Evolutionary conservation across 2,888 invertebrate species (phyloP).

Genomic region (Rhogogaster chlorosoma): DNA sequence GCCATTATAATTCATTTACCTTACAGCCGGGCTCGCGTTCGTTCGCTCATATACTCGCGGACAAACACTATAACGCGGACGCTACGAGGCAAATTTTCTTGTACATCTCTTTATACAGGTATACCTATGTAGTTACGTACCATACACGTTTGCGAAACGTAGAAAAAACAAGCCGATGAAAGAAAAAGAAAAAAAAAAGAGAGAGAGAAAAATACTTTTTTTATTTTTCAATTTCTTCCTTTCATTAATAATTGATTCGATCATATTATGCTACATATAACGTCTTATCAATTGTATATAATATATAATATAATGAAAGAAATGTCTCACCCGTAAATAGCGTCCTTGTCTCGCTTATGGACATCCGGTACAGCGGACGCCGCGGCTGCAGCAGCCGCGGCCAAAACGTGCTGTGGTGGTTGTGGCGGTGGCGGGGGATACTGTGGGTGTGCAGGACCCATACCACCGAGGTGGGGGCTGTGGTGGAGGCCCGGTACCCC

Average conservation of each 20-base stretch:
- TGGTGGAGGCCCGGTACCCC: constrained; percentile 81
- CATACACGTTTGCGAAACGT: neutral
- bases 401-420: constrained; percentile 88
- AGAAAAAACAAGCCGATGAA: neutral
- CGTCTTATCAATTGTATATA: no score
- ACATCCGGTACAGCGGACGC: constrained; percentile 88
- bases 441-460: constrained; percentile 83
- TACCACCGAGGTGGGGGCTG: constrained; percentile 82
- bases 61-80: neutral
- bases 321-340: constrained; percentile 95
- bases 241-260: neutral
- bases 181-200: neutral
- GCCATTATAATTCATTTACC: constrained; percentile 35
- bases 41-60: neutral
- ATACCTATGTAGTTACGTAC: neutral
- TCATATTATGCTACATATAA: no score
- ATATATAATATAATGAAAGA: no score
- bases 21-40: neutral
- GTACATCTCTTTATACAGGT: no score
- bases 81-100: neutral
- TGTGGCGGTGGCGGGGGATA: constrained; percentile 85
- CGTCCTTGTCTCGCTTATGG: constrained; percentile 98
- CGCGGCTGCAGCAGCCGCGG: constrained; percentile 82
- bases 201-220: neutral
- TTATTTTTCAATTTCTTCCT: no score